A percentile compares a stretch with the other conserved stretches of the same genome.
Evolutionary conservation across 2,113 vertebrate species (phyloP).

Genomic region (Brevimyrus niger): DNA sequence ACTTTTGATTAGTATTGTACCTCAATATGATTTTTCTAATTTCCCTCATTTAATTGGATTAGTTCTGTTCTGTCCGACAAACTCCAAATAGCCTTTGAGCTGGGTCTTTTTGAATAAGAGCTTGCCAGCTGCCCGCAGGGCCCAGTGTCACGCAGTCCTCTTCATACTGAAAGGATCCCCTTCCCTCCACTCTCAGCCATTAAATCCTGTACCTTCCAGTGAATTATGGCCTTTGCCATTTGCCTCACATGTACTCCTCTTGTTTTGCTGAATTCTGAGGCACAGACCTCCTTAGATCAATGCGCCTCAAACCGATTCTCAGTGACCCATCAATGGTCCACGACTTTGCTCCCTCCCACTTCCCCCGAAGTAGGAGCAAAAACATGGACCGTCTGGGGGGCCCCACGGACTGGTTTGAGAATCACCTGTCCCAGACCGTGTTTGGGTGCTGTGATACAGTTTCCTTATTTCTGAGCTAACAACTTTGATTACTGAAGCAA

Average conservation of each 20-base stretch:
- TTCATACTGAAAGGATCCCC: background rate
- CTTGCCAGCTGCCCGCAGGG: too few species aligned
- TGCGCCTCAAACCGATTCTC: background rate
- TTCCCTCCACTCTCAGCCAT: background rate
- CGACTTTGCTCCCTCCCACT: background rate
- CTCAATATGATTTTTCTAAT: background rate
- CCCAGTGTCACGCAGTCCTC: background rate
- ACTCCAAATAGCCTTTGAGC: background rate
- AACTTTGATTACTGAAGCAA: background rate
- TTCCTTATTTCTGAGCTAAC: background rate
- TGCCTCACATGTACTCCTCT: background rate
- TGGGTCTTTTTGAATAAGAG: background rate
- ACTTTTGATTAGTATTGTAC: background rate
- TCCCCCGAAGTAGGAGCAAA: background rate
- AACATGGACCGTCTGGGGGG: background rate
- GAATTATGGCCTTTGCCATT: background rate
- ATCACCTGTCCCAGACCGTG: background rate
- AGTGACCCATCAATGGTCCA: background rate
- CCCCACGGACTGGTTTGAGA: background rate
- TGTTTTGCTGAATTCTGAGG: background rate
- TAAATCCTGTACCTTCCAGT: background rate
- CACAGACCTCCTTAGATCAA: background rate
- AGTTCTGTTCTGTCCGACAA: background rate
- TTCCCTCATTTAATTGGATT: background rate
- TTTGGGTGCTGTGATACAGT: background rate